Evolutionary conservation across 2,888 invertebrate species (phyloP).

Genomic region (Galerucella nymphaeae): DNA sequence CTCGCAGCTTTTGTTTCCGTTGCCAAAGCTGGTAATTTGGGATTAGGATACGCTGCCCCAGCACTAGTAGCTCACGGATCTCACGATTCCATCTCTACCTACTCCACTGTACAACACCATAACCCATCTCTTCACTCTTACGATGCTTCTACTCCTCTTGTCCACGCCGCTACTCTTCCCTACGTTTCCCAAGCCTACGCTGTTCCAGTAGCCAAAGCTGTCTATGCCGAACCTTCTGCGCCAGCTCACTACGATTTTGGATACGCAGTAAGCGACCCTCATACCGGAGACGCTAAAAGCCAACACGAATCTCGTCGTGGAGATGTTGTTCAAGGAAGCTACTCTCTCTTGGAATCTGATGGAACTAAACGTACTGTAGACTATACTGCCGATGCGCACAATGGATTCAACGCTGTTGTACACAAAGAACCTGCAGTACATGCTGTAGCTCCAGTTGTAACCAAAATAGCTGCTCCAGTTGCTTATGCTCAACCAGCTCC

Average conservation of each 20-base stretch:
- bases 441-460: conserved; percentile 43
- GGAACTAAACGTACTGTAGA: conserved; percentile 67
- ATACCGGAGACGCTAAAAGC: conserved; percentile 68
- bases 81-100: conserved; percentile 34
- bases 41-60: conserved; percentile 41
- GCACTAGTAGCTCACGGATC: conserved; percentile 25
- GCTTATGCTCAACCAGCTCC: background rate
- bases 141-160: conserved; percentile 49
- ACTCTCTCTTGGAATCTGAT: conserved; percentile 68
- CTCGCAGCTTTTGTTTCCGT: conserved; percentile 53
- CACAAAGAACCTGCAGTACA: conserved; percentile 60
- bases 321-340: conserved; percentile 66
- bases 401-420: conserved; percentile 69
- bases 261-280: conserved; percentile 52
- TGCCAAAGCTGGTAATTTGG: conserved; percentile 49
- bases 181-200: conserved; percentile 57
- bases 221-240: conserved; percentile 47
- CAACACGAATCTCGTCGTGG: conserved; percentile 73
- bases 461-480: conserved; percentile 21
- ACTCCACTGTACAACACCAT: conserved; percentile 31
- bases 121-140: conserved; percentile 59
- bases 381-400: conserved; percentile 67
- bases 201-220: conserved; percentile 59
- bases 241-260: conserved; percentile 53
- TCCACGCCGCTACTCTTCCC: conserved; percentile 47